Evolutionary conservation across 2,888 invertebrate genomes (phyloP), one percentile per base, ranked within the genome.

Genomic region (Protula sp.): DNA sequence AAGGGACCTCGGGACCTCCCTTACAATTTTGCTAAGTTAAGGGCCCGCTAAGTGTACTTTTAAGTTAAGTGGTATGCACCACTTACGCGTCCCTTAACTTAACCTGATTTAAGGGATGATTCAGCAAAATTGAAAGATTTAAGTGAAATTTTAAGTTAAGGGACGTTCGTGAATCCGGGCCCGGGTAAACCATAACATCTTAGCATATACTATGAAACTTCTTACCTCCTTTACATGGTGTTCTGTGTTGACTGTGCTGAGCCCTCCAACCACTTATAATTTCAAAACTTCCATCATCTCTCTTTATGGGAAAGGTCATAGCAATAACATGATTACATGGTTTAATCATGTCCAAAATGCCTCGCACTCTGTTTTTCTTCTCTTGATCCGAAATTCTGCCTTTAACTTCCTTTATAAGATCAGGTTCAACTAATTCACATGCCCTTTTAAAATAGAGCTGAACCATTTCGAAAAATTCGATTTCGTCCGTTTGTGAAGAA

Each of bases 401-500:
- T 59, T 75, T 85, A 67, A 93, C 87, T 75, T 93, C 93, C 70
- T 92, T 92, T 51, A 93, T 90, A 55, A 98, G 85, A 79, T 92
- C 89, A 72, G 93, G 91, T 82, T 94, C 93, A 79, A 80, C 73
- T 54, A 86, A 81, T 1, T 89, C 89, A 80, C 94, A 92, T 60
- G 95, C 97, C 72, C 92, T 89, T 82, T 98, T 97, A 84, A 95
- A 99, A 85, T 97, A 99, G 81, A 92, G 94, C 81, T 98, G 98
- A 65, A 99, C 98, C 69, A 75, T 78, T 67, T 76, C 68, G 45
- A 63, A 68, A 58, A 69, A 69, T 50, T 54, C 59, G 47, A 61
- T 28, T 14, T 53, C 53, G 24, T 53, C 30, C n/a, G n/a, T n/a
- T n/a, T n/a, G n/a, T n/a, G n/a, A n/a, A n/a, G n/a, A n/a, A n/a